Base-by-base conservation (phyloP, 2,113 vertebrate genomes). In the Anguilla rostrata region DNA sequence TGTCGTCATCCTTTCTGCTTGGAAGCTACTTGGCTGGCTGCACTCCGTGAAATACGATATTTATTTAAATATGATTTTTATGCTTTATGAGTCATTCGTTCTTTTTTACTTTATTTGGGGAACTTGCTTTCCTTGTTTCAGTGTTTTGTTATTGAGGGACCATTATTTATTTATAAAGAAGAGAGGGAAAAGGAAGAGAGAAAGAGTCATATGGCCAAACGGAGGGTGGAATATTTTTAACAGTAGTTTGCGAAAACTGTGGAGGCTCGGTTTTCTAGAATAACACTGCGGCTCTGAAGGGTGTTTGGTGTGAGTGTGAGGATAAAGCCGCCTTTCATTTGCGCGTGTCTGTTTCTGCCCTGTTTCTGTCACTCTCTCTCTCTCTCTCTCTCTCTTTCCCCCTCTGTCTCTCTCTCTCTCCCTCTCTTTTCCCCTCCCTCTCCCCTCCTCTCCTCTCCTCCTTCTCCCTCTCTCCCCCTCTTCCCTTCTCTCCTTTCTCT, bases 241-340 rank as follows among this genome's bases (percentile, higher is more conserved):
- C n/a, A 75, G 71, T 75, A 29, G 26, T 75, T 75, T 34, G 34
- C 34, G 11, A n/a, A 75, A 75, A 75, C 26, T 11, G 71, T 34
- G 26, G 71, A 75, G 71, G 26, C n/a, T 75, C n/a, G 3, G 29
- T 53, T 80, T 80, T 80, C 84, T 80, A 57, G 40, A 85, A 85
- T 40, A 79, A 57, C 79, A 85, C 56, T 7, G 71, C 79, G 84
- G 43, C 84, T 85, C 18, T 22, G 29, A 43, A 40, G 39, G 60
- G 75, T 84, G 46, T 75, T 84, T 75, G 43, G 60, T 75, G 7
- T 79, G 43, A 40, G 75, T 39, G 29, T 1, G 34, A 79, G 41
- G n/a, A 56, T 41, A 79, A 20, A 29, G 49, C 26, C 84, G 2
- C 12, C 83, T 39, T 75, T 75, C 71, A 71, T 71, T 75, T 75